These are phyloP conservation scores for Xestia rhomboidea DNA, from an alignment of 2,888 invertebrate species.

Conservation along the genomic window DNA sequence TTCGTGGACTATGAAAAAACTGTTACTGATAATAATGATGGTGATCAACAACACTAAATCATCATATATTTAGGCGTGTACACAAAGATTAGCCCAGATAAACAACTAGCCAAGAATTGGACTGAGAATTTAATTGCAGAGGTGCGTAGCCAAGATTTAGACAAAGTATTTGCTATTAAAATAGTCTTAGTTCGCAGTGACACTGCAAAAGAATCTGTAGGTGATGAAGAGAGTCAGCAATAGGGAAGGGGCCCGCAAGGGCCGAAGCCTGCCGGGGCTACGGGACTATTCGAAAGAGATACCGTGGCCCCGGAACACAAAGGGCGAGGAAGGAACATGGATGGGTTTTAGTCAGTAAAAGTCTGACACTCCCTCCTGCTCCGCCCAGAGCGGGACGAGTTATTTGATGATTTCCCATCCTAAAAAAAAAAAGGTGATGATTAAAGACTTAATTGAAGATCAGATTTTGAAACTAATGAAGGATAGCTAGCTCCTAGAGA, in stretches of 20 bases:
- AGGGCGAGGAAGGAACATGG: too few species aligned
- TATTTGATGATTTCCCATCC: too few species aligned
- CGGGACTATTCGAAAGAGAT: too few species aligned
- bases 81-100: slow-evolving; percentile 48
- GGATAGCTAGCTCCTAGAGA: not conserved
- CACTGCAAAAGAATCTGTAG: slow-evolving; percentile 1
- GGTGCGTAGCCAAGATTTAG: slow-evolving; percentile 50
- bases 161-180: slow-evolving; percentile 20
- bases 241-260: too few species aligned
- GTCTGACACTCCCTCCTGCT: too few species aligned
- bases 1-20: not conserved
- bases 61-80: slow-evolving; percentile 19
- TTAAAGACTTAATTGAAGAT: not conserved
- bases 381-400: too few species aligned
- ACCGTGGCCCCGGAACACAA: too few species aligned
- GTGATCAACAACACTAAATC: slow-evolving; percentile 9
- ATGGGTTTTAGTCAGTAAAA: too few species aligned
- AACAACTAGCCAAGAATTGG: slow-evolving; percentile 51
- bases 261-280: too few species aligned
- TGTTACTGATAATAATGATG: not conserved
- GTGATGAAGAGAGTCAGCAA: too few species aligned
- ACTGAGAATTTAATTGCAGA: slow-evolving; percentile 38
- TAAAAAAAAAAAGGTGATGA: too few species aligned
- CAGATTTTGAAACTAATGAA: not conserved
- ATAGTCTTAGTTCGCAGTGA: slow-evolving; percentile 14